Base-by-base conservation (phyloP, 2,888 invertebrate species). In the Andrena trimmerana region DNA sequence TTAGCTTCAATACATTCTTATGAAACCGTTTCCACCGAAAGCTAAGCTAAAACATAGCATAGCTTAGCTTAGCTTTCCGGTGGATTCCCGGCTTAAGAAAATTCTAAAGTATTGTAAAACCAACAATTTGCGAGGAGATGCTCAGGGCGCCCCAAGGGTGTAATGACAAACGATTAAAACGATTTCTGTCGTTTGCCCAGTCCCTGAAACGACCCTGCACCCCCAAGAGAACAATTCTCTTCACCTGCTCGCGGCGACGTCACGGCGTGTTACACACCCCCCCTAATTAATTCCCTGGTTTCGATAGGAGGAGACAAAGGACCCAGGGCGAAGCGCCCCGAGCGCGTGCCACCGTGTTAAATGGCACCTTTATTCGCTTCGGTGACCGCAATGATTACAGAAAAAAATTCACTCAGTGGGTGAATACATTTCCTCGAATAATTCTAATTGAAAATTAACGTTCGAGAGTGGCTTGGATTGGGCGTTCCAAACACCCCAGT, bases 181-280 rank as follows among this genome's bases (percentile, higher is more conserved):
- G 20, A 20, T 68, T 59, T 52, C 27, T 42, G 24, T 31, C 33
- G 10, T n/a, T 66, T 66, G 27, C 48, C 50, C 7, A 59, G 48
- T 65, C 20, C 77, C 52, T 74, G 29, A 68, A 84, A 74, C 36
- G 52, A 36, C 59, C 73, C 52, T 69, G 29, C 52, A 57, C 52
- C 62, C 50, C 13, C 57, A 52, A 52, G 71, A 62, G 77, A 81
- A 76, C 54, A 68, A 80, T 84, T 88, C 84, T 85, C 89, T 89
- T 90, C 92, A 92, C 92, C 92, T 92, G 92, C 86, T 81, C 87
- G 84, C 60, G 87, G 83, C 89, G 88, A 91, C 86, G 90, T 91
- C 91, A 92, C 91, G 90, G 89, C 78, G 77, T 86, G 89, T 89
- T 90, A 89, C 83, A 78, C 81, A 81, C 84, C 84, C 75, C 75